phyloP scores from a whole-genome alignment of 2,113 vertebrate genomes.

The Heterotis niloticus region DNA sequence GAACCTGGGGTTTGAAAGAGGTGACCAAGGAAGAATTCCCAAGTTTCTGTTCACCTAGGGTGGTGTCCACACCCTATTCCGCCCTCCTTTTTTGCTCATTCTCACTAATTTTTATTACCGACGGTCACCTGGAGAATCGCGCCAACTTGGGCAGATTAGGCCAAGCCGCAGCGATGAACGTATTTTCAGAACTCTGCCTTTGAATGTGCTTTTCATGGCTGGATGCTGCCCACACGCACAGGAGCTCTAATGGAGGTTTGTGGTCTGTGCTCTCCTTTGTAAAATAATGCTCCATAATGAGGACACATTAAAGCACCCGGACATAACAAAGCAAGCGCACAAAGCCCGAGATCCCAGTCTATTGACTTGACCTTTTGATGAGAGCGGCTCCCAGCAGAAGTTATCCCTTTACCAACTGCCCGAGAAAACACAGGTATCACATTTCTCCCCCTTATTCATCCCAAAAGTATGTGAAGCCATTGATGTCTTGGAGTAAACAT shows the following conservation, averaged over 20 bases:
- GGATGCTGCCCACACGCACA: constrained; percentile 25
- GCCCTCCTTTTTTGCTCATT: background rate
- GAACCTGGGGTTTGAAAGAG: background rate
- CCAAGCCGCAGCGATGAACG: constrained; percentile 28
- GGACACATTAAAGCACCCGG: background rate
- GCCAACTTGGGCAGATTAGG: constrained; percentile 17
- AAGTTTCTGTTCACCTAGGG: constrained; percentile 6
- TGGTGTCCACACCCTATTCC: constrained; percentile 4
- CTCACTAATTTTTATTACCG: background rate
- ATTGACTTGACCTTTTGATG: constrained; percentile 12
- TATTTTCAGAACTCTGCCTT: constrained; percentile 27
- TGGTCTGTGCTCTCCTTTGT: background rate
- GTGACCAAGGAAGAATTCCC: background rate
- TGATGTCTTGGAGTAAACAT: constrained; percentile 41
- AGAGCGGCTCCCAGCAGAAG: background rate
- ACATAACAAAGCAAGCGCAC: background rate
- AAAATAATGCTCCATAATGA: background rate
- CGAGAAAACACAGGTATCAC: constrained; percentile 33
- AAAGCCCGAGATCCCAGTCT: background rate
- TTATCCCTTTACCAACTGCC: constrained; percentile 28
- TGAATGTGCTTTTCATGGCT: constrained; percentile 19
- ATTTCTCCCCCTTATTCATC: constrained; percentile 34
- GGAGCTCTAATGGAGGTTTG: constrained; percentile 1
- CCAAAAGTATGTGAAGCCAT: constrained; percentile 46
- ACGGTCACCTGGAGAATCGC: constrained; percentile 17